Percentiles rank a stretch among this genome's conserved stretches.
These are phyloP conservation scores for Cygnus atratus DNA, from an alignment of 2,113 vertebrate species.

Conservation along the genomic window DNA sequence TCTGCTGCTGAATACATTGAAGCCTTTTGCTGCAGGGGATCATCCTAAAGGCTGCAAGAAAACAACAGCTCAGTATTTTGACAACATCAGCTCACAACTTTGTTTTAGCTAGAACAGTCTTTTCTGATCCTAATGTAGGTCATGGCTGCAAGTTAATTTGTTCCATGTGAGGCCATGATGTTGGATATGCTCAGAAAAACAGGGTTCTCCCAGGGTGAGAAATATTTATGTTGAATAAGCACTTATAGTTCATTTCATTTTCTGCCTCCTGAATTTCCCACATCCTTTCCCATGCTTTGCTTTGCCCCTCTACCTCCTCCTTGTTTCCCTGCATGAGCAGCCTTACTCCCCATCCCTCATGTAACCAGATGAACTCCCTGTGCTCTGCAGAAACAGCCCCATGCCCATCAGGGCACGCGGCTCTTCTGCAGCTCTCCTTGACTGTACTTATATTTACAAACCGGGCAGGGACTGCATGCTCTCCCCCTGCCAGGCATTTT, in stretches of 20 bases:
- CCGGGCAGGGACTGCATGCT: neutral
- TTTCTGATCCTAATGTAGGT: slow-evolving; percentile 52
- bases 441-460: neutral
- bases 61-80: slow-evolving; percentile 47
- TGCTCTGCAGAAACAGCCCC: neutral
- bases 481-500: neutral
- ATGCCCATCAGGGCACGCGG: fast-evolving
- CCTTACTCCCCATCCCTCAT: neutral
- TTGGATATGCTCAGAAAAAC: slow-evolving; percentile 9
- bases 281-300: neutral
- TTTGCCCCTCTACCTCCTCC: neutral
- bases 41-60: slow-evolving; percentile 34
- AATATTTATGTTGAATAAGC: slow-evolving; percentile 35
- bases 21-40: slow-evolving; percentile 20
- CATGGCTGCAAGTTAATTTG: slow-evolving; percentile 51
- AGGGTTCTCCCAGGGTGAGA: slow-evolving; percentile 22
- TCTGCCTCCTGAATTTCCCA: neutral
- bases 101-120: slow-evolving; percentile 12
- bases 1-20: slow-evolving; percentile 5
- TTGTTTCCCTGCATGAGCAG: neutral
- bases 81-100: slow-evolving; percentile 34
- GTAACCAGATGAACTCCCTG: neutral
- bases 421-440: neutral
- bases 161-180: slow-evolving; percentile 57
- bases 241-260: neutral